phyloP scores from a whole-genome alignment of 1,140 invertebrate species.

The Agrilus planipennis region DNA sequence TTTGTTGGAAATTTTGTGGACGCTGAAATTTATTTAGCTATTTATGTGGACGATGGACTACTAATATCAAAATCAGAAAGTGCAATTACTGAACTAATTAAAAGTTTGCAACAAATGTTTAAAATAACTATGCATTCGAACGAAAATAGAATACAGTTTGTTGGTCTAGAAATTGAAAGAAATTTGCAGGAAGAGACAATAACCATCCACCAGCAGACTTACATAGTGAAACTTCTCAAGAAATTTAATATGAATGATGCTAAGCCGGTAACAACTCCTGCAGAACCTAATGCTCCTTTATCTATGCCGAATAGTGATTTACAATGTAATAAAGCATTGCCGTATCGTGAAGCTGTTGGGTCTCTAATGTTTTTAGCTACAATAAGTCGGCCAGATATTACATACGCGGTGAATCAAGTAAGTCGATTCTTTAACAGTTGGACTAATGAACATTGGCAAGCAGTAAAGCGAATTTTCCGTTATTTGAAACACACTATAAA shows the following conservation, averaged over 20 bases:
- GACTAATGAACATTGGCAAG: background rate
- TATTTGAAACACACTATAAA: slow-evolving; percentile 1
- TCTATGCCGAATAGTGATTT: background rate
- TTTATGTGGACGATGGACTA: slow-evolving; percentile 4
- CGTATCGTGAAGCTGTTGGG: background rate
- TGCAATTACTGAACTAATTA: background rate
- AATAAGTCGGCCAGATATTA: background rate
- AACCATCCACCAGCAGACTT: background rate
- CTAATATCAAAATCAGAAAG: background rate
- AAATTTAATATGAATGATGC: background rate
- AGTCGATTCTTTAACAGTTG: background rate
- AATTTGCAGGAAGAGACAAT: background rate
- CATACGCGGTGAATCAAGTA: slow-evolving; percentile 2
- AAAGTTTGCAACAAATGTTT: slow-evolving; percentile 2
- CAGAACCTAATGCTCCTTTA: background rate
- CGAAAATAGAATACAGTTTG: no score
- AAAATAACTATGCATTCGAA: background rate
- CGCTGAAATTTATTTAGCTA: slow-evolving; percentile 1
- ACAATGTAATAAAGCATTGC: background rate
- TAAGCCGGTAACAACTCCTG: background rate
- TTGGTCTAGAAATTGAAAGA: slow-evolving; percentile 2
- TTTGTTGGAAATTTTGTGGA: background rate
- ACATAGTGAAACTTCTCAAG: background rate
- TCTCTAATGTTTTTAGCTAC: background rate
- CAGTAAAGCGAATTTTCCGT: background rate